These are phyloP conservation scores for Drosophila atripex DNA, from an alignment of 2,888 invertebrate species.

Conservation along the genomic window DNA sequence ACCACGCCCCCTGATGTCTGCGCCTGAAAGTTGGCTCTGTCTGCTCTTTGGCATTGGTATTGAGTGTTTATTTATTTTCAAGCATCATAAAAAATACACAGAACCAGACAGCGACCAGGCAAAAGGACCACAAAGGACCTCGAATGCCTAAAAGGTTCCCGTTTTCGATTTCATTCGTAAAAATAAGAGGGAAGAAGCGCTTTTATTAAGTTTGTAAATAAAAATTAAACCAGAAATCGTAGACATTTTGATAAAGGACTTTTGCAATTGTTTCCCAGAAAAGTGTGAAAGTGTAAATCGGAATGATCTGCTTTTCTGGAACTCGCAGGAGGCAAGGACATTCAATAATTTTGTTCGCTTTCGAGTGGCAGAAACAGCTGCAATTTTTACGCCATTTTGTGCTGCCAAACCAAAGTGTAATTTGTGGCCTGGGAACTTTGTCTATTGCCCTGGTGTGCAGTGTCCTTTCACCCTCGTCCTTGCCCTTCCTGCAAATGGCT, in stretches of 20 bases:
- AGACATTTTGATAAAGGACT: no score
- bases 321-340: slow-evolving; percentile 39
- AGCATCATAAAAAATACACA: slow-evolving; percentile 76
- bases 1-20: slow-evolving; percentile 28
- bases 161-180: slow-evolving; percentile 1
- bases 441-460: slow-evolving; percentile 62
- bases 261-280: not conserved
- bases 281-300: not conserved
- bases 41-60: slow-evolving; percentile 76
- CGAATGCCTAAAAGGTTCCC: slow-evolving; percentile 17
- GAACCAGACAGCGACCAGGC: slow-evolving; percentile 26
- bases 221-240: no score
- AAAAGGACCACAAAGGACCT: slow-evolving; percentile 19
- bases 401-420: slow-evolving; percentile 70
- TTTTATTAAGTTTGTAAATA: not conserved
- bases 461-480: slow-evolving; percentile 10
- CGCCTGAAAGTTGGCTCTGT: slow-evolving; percentile 59
- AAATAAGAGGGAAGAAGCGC: not conserved
- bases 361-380: slow-evolving; percentile 65
- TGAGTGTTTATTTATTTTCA: slow-evolving; percentile 81
- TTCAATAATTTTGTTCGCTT: slow-evolving; percentile 66
- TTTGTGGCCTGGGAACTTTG: slow-evolving; percentile 75
- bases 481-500: slow-evolving; percentile 1
- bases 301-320: not conserved
- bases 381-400: slow-evolving; percentile 76